Percentiles rank a stretch among this genome's conserved stretches.
phyloP scores from a whole-genome alignment of 2,797 vertebrate species.

The Rachycentron canadum region DNA sequence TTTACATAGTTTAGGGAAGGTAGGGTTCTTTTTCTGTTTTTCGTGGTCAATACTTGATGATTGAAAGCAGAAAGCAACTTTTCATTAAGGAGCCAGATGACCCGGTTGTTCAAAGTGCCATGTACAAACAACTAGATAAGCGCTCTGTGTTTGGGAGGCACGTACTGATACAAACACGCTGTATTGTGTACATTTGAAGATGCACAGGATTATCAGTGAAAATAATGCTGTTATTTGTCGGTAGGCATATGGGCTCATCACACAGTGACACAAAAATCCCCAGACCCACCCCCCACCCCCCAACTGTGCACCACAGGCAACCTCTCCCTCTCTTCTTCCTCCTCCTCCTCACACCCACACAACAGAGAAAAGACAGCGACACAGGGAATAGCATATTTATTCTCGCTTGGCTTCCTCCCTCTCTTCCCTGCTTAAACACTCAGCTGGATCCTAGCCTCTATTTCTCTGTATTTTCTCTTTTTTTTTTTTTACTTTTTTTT shows the following conservation, averaged over 20 bases:
- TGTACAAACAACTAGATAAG: constrained; percentile 1
- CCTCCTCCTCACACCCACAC: constrained; percentile 52
- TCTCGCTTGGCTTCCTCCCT: constrained; percentile 57
- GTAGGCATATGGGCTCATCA: background rate
- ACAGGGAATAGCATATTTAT: constrained; percentile 55
- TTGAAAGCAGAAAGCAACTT: background rate
- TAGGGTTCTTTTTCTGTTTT: background rate
- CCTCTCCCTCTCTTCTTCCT: constrained; percentile 4
- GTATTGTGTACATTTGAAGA: constrained; percentile 1
- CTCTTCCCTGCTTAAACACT: constrained; percentile 58
- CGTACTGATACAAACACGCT: background rate
- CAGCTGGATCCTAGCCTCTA: constrained; percentile 56
- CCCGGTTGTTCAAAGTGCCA: background rate
- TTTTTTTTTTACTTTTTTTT: constrained; percentile 22
- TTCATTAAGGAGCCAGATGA: background rate
- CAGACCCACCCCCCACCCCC: constrained; percentile 21
- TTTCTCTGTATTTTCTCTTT: constrained; percentile 35
- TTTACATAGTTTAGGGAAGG: background rate
- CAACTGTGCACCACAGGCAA: constrained; percentile 26
- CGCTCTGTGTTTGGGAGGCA: background rate
- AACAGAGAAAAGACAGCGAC: constrained; percentile 34
- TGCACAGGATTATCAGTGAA: constrained; percentile 10
- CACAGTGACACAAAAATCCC: constrained; percentile 40
- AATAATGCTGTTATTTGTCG: constrained; percentile 34
- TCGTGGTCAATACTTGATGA: background rate